Base-by-base conservation (phyloP, 2,797 vertebrate genomes). In the Sciurus vulgaris region DNA sequence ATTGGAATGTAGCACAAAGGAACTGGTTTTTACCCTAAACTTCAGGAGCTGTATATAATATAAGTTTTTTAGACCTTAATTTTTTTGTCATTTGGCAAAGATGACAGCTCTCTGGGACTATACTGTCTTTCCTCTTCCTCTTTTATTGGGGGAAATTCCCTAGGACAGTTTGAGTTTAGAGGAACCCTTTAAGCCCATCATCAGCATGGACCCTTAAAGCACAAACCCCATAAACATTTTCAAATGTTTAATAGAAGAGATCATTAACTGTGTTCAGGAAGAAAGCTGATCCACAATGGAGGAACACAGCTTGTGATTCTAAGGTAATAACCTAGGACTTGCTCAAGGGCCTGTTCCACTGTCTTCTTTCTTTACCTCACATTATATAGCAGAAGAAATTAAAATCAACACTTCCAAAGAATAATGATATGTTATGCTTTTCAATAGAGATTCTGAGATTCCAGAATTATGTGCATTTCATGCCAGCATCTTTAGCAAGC, bases 141-240 rank as follows among this genome's bases (percentile, higher is more conserved):
- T 92, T 65, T 47, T 26, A 51, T 17, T 86, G 49, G 81, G 26
- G 47, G 13, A 65, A 65, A 33, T 49, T 73, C 92, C 78, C 83
- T 73, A 85, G 81, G 86, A 76, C 28, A 65, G 26, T 49, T 54
- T 86, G 54, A 56, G 12, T 63, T 1, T n/a, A 9, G 0, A 11
- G 65, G 47, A 56, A 5, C 38, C 67, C 41, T 24, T 0, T 18
- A 74, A 72, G 12, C 38, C 30, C 24, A 7, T 77, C 54, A 24
- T 81, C 28, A 35, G n/a, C 67, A 20, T 13, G 10, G 17, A 33
- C 51, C 56, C 15, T 33, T 88, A 69, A 84, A 93, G 30, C 78
- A 54, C n/a, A 89, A 49, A 47, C 61, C 35, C 76, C 18, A 35
- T 22, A 93, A 94, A 96, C 79, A 86, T 89, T 73, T 90, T 74